Base-by-base conservation (phyloP, 2,797 vertebrate species). In the Hapalemur alaotrensis region DNA sequence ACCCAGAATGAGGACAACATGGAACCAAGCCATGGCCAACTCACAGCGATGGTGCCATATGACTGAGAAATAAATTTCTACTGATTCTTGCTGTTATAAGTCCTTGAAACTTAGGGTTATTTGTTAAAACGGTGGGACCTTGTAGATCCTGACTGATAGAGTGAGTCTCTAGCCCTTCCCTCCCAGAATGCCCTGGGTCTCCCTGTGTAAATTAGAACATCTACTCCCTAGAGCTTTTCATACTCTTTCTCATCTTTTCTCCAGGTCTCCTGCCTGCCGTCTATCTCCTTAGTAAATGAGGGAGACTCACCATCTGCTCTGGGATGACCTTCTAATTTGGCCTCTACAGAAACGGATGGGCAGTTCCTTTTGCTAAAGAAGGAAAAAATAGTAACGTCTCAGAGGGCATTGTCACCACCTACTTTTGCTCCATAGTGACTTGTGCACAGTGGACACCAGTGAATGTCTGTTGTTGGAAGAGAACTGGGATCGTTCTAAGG, bases 61-160 rank as follows among this genome's bases (percentile, higher is more conserved):
- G 9, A n/a, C 6, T 70, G 61, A 91, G 32, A 87, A 90, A 75
- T 23, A n/a, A 75, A 76, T 3, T 10, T 70, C 30, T 35, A 32
- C 41, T 63, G 43, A 30, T 82, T 72, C 10, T 67, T 84, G 17
- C 11, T 61, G 9, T 17, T 67, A 20, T n/a, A 83, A 50, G 54
- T 20, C 46, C 61, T 11, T 85, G 61, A 59, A 87, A 79, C 9
- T 4, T 41, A 5, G 32, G n/a, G 18, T 52, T 61, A 61, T 63
- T 82, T 84, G 63, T 88, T 59, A 95, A 67, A 59, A 63, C 41
- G 43, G 13, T 48, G 50, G 41, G 88, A 83, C 23, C 41, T 93
- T 61, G 48, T 28, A 73, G 61, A 67, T n/a, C 88, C 78, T 94
- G 57, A 57, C 57, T 59, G 14, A 70, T 54, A 67, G 75, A 81